Evolutionary conservation across 2,888 invertebrate genomes (phyloP).

Genomic region (Thymelicus sylvestris): DNA sequence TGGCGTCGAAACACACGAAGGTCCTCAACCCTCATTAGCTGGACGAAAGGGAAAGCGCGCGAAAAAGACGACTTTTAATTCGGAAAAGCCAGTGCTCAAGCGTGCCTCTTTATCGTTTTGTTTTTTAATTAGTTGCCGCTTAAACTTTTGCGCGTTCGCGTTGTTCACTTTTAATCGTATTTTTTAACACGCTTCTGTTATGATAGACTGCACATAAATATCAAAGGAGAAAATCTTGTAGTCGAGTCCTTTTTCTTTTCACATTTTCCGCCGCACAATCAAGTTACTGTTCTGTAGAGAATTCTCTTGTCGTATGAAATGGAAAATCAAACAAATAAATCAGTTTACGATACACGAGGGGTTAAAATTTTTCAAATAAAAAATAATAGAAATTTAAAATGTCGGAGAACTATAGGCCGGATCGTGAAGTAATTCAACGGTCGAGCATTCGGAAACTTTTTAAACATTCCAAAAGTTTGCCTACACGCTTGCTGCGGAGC

Average conservation of each 20-base stretch:
- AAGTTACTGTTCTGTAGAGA: slow-evolving; percentile 8
- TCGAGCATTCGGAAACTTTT: slow-evolving; percentile 42
- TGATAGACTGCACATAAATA: slow-evolving; percentile 47
- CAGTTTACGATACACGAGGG: not conserved
- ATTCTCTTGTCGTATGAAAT: not conserved
- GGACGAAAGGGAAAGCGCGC: slow-evolving; percentile 73
- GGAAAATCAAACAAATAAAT: slow-evolving; percentile 8
- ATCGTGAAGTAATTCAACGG: slow-evolving; percentile 25
- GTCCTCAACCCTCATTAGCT: slow-evolving; percentile 76
- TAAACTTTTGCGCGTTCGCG: slow-evolving; percentile 69
- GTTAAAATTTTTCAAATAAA: slow-evolving; percentile 17
- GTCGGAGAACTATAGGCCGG: slow-evolving; percentile 10
- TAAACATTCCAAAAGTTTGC: slow-evolving; percentile 45
- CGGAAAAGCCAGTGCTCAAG: slow-evolving; percentile 69
- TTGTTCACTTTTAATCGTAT: slow-evolving; percentile 58
- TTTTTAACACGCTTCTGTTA: slow-evolving; percentile 52
- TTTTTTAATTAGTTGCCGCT: slow-evolving; percentile 79
- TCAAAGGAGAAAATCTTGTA: slow-evolving; percentile 3
- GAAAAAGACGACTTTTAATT: slow-evolving; percentile 73
- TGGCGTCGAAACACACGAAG: slow-evolving; percentile 59
- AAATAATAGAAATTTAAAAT: slow-evolving; percentile 22
- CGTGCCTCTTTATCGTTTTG: slow-evolving; percentile 66
- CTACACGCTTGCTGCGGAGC: slow-evolving; percentile 38
- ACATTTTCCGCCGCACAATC: slow-evolving; percentile 8
- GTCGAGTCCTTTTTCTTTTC: not conserved